Conservation (phyloP, 2,888 invertebrate species). For the Seladonia tumulorum region DNA sequence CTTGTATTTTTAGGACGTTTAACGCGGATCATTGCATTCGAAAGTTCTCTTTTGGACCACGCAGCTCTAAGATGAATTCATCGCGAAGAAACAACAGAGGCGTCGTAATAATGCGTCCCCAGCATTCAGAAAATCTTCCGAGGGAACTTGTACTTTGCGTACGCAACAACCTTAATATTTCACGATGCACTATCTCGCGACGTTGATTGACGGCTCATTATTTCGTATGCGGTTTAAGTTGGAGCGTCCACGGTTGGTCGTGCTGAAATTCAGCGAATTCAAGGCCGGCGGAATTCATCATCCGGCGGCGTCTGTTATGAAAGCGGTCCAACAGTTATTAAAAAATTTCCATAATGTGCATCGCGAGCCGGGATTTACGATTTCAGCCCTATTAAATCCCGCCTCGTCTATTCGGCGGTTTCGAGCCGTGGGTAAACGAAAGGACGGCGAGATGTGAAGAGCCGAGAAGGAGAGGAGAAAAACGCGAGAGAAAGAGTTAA, state of each 20-base stretch:
- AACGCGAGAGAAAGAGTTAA: background rate
- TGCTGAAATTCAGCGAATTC: slow-evolving; percentile 7
- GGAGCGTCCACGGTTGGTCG: background rate
- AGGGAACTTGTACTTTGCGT: background rate
- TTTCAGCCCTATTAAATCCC: slow-evolving; percentile 43
- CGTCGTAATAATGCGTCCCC: background rate
- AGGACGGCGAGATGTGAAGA: background rate
- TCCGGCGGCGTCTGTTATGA: slow-evolving; percentile 11
- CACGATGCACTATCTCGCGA: background rate
- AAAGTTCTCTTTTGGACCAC: background rate
- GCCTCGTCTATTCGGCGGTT: background rate
- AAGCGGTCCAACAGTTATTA: slow-evolving; percentile 35
- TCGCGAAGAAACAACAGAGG: background rate
- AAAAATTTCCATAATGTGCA: slow-evolving; percentile 51
- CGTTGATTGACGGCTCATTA: slow-evolving; percentile 15
- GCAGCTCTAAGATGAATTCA: background rate
- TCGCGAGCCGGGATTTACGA: slow-evolving; percentile 16
- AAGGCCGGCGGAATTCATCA: slow-evolving; percentile 33
- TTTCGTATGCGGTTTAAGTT: background rate
- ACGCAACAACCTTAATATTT: slow-evolving; percentile 7
- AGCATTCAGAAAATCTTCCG: background rate
- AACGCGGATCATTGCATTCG: background rate
- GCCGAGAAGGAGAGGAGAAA: background rate
- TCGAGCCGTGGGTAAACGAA: background rate
- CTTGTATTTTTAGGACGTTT: background rate